These are phyloP conservation scores for Exocentrus adspersus DNA, from an alignment of 2,888 invertebrate species.

Conservation along the genomic window DNA sequence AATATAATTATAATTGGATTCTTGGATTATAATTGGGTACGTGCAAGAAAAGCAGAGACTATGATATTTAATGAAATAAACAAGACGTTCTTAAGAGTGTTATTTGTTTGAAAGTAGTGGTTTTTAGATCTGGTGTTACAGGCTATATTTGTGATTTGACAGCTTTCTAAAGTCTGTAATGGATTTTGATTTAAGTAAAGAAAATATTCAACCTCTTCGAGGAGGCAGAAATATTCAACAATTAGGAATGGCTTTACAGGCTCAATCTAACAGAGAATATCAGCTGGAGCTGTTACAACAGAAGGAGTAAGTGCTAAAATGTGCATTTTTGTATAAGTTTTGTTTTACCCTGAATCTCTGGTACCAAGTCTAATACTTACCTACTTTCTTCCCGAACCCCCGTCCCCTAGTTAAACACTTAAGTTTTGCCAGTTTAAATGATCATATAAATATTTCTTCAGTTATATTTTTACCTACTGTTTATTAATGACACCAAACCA, in stretches of 20 bases:
- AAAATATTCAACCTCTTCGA: slow-evolving; percentile 93
- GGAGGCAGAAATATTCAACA: slow-evolving; percentile 85
- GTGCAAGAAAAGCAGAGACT: too few relatives aligned
- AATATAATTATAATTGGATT: too few relatives aligned
- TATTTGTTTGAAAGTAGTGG: slow-evolving; percentile 11
- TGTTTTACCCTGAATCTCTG: background rate
- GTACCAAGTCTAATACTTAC: too few relatives aligned
- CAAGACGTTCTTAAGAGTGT: background rate
- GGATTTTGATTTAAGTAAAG: slow-evolving; percentile 85
- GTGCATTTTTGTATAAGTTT: background rate
- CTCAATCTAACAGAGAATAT: slow-evolving; percentile 76
- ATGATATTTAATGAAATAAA: too few relatives aligned
- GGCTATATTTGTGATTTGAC: slow-evolving; percentile 31
- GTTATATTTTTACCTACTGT: too few relatives aligned
- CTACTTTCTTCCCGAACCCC: too few relatives aligned
- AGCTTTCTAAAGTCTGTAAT: slow-evolving; percentile 59
- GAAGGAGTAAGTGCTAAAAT: slow-evolving; percentile 70
- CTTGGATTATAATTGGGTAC: too few relatives aligned
- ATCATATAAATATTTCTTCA: too few relatives aligned
- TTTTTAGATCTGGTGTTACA: slow-evolving; percentile 32
- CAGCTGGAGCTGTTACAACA: slow-evolving; percentile 75
- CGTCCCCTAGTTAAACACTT: too few relatives aligned
- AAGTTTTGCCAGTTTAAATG: too few relatives aligned
- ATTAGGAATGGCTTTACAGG: slow-evolving; percentile 82
- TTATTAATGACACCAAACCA: too few relatives aligned